Conservation (phyloP, 2,888 invertebrate genomes). For the Aphodius sticticus region DNA sequence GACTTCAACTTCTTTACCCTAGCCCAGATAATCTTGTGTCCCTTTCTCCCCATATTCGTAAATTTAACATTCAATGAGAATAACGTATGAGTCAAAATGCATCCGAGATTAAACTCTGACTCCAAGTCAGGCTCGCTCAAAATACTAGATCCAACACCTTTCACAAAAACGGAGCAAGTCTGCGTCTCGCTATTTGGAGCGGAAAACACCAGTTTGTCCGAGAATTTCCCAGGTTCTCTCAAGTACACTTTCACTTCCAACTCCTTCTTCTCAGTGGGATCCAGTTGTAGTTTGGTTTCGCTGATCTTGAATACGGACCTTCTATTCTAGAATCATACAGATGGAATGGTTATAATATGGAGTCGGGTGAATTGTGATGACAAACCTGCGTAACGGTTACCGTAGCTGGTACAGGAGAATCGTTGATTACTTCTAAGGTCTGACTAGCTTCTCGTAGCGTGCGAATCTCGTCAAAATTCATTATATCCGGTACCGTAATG, state of each 20-base stretch:
- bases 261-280: constrained; percentile 49
- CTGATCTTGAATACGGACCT: constrained; percentile 64
- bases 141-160: constrained; percentile 73
- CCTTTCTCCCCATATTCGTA: constrained; percentile 65
- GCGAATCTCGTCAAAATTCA: constrained; percentile 71
- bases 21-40: constrained; percentile 65
- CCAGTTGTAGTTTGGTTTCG: constrained; percentile 54
- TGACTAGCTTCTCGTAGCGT: constrained; percentile 64
- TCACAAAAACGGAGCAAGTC: constrained; percentile 63
- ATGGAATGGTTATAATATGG: neutral
- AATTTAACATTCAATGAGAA: constrained; percentile 60
- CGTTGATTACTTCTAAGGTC: constrained; percentile 68
- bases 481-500: constrained; percentile 67
- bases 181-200: constrained; percentile 59
- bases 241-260: constrained; percentile 55
- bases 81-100: constrained; percentile 68
- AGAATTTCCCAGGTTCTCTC: constrained; percentile 54
- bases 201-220: constrained; percentile 52
- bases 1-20: constrained; percentile 46
- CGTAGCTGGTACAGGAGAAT: constrained; percentile 72
- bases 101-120: constrained; percentile 66
- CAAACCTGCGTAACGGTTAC: constrained; percentile 24
- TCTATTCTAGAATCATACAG: constrained; percentile 12
- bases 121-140: constrained; percentile 68
- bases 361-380: neutral